Conservation (phyloP, 1,140 invertebrate genomes). For the Drosophila leontia region DNA sequence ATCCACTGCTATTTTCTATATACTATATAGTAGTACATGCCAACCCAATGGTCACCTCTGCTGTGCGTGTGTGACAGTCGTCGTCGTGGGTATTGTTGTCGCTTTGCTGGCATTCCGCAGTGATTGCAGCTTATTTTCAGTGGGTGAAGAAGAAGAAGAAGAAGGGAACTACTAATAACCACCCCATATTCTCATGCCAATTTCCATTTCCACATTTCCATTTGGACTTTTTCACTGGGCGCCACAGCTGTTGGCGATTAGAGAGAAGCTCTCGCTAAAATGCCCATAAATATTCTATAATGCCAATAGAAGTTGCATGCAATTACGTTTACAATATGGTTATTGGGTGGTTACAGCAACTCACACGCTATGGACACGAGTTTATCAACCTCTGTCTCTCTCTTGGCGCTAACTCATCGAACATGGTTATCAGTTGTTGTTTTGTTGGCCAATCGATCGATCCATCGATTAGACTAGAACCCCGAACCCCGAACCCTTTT, state of each 20-base stretch:
- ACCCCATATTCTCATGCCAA: neutral
- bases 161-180: neutral
- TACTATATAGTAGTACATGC: slow-evolving; percentile 8
- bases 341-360: neutral
- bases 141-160: neutral
- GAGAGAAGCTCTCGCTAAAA: slow-evolving; percentile 55
- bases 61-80: slow-evolving; percentile 33
- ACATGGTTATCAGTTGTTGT: slow-evolving; percentile 63
- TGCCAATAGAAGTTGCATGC: slow-evolving; percentile 69
- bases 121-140: slow-evolving; percentile 44
- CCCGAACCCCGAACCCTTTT: slow-evolving; percentile 17
- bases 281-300: slow-evolving; percentile 75
- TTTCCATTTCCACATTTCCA: slow-evolving; percentile 1
- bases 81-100: slow-evolving; percentile 29
- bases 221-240: slow-evolving; percentile 11
- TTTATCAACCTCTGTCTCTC: slow-evolving; percentile 72
- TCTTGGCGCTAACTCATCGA: slow-evolving; percentile 18
- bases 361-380: slow-evolving; percentile 32
- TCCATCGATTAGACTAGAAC: slow-evolving; percentile 67
- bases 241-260: slow-evolving; percentile 39
- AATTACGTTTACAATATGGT: slow-evolving; percentile 71
- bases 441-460: slow-evolving; percentile 66
- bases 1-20: slow-evolving; percentile 8
- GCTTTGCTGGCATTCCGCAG: slow-evolving; percentile 39
- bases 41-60: slow-evolving; percentile 26